Evolutionary conservation across 2,113 vertebrate species (phyloP), one percentile per base, ranked within the genome.

Genomic region (Seriola aureovittata): DNA sequence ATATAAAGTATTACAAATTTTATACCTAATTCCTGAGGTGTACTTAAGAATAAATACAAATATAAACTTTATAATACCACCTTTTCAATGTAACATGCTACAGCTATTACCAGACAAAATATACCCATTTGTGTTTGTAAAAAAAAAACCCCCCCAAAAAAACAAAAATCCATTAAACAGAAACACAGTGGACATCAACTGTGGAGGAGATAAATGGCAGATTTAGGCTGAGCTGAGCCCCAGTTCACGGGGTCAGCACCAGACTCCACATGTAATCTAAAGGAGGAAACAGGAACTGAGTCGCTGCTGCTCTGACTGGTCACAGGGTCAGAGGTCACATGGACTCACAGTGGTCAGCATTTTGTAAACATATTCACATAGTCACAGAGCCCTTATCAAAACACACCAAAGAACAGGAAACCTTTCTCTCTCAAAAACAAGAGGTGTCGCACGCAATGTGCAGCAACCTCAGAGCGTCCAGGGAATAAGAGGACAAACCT

Each of bases 241-340:
- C 8, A 21, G 54, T 83, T 80, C 60, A 42, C 21, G 16, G 55
- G 77, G 67, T 71, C 70, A 60, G 44, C 5, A 50, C 1, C 34
- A 25, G 68, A 63, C 81, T 86, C 59, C 57, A 80, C 67, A 46
- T 55, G 19, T 13, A 65, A 85, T 86, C 76, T 83, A 75, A 67
- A 80, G 81, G 52, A 92, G 90, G 89, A 93, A 93, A 86, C 81
- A 85, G 88, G 86, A 92, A 91, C 52, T 75, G 63, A 78, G 84
- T 72, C 67, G 70, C 52, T 50, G 67, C 60, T 71, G 58, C 62
- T 85, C 17, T 55, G 52, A 80, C 67, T 85, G 82, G 86, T 76
- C 74, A 81, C 57, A 23, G 62, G 72, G 68, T 84, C 84, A 87
- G 69, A 85, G 85, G 89, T 88, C 80, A 87, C 19, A 81, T n/a